These are phyloP conservation scores for Rhopalosiphum maidis DNA, from an alignment of 1,140 invertebrate genomes.

Conservation along the genomic window DNA sequence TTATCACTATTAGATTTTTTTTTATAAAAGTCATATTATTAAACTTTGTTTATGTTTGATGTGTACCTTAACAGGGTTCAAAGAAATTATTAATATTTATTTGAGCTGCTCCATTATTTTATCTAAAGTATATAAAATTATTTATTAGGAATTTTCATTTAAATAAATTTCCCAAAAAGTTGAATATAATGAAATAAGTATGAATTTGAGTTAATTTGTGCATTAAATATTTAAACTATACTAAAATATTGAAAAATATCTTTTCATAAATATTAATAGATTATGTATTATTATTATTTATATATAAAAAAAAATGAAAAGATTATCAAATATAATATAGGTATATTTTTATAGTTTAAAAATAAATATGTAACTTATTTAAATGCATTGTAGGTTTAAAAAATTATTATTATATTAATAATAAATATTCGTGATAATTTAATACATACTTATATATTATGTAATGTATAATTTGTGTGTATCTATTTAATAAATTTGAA, in stretches of 20 bases:
- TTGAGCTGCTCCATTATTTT: background rate
- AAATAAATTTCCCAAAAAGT: background rate
- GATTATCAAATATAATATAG: constrained; percentile 1
- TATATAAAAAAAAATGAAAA: background rate
- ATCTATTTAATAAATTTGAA: background rate
- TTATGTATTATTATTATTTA: constrained; percentile 34
- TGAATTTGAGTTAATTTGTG: background rate
- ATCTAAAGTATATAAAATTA: background rate
- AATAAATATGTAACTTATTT: background rate
- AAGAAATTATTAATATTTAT: constrained; percentile 34
- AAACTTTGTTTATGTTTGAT: constrained; percentile 22
- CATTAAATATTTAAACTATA: background rate
- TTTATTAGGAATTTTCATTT: background rate
- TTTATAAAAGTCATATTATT: background rate
- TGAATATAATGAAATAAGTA: background rate
- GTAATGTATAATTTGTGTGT: background rate
- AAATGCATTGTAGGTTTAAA: constrained; percentile 13
- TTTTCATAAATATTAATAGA: constrained; percentile 27
- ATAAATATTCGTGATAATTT: constrained; percentile 49
- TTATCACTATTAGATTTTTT: constrained; percentile 29
- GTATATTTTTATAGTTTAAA: constrained; percentile 47
- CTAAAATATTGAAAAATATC: background rate
- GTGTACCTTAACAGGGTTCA: constrained; percentile 35
- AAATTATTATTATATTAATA: constrained; percentile 37
- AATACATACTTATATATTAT: constrained; percentile 22